Evolutionary conservation across 2,888 invertebrate species (phyloP).

Genomic region (Apoda limacodes): DNA sequence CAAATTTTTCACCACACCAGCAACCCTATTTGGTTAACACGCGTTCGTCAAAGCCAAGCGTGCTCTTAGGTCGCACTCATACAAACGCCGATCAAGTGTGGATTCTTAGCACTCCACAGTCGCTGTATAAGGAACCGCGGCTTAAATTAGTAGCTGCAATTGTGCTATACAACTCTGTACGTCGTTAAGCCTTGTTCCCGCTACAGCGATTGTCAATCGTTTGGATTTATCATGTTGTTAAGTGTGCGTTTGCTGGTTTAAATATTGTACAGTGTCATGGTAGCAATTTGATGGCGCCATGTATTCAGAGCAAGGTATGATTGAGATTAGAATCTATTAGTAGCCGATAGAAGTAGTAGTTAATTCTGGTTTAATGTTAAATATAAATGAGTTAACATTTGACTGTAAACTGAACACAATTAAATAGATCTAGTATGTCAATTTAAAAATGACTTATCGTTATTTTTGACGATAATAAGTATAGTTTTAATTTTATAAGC

Average conservation of each 20-base stretch:
- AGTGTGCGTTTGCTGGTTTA: constrained; percentile 26
- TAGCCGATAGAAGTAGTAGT: too few relatives aligned
- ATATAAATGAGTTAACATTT: too few relatives aligned
- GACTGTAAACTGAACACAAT: too few relatives aligned
- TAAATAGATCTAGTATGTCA: too few relatives aligned
- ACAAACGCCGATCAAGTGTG: constrained; percentile 66
- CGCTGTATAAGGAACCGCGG: constrained; percentile 61
- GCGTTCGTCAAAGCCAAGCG: constrained; percentile 47
- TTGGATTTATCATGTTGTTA: constrained; percentile 42
- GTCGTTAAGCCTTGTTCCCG: constrained; percentile 37
- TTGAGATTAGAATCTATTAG: too few relatives aligned
- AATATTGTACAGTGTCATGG: constrained; percentile 20
- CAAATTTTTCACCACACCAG: constrained; percentile 59
- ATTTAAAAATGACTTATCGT: too few relatives aligned
- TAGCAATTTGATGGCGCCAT: constrained; percentile 1
- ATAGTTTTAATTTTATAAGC: too few relatives aligned
- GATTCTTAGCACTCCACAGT: constrained; percentile 51
- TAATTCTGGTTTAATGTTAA: too few relatives aligned
- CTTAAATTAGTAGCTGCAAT: constrained; percentile 64
- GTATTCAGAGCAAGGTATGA: too few relatives aligned
- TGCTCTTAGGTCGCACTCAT: constrained; percentile 48
- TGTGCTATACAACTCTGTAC: constrained; percentile 42
- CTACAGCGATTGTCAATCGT: constrained; percentile 39
- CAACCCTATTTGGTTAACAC: constrained; percentile 60
- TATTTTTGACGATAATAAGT: too few relatives aligned